phyloP scores from a whole-genome alignment of 2,113 vertebrate genomes.

The Spea bombifrons region DNA sequence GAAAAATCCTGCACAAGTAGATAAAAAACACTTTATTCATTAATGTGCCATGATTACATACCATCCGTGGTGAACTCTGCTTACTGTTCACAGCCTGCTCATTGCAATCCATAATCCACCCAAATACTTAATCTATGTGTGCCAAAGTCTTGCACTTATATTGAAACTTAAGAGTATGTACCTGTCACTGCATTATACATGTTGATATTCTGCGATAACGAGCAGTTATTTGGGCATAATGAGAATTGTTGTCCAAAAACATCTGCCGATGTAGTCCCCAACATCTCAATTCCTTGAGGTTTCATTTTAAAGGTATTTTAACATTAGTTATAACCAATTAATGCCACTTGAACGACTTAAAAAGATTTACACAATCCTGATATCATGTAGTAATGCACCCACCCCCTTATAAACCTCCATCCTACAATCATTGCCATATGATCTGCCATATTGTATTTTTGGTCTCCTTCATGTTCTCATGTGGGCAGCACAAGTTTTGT shows the following conservation, averaged over 20 bases:
- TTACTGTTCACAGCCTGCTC: slow-evolving; percentile 13
- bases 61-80: neutral
- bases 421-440: neutral
- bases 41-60: slow-evolving; percentile 14
- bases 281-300: too few species aligned
- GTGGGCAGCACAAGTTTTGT: slow-evolving; percentile 15
- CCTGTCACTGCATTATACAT: too few species aligned
- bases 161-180: neutral
- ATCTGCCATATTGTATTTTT: neutral
- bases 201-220: too few species aligned
- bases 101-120: slow-evolving; percentile 12
- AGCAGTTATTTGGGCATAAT: too few species aligned
- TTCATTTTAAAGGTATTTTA: too few species aligned
- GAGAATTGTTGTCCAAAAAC: too few species aligned
- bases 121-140: slow-evolving; percentile 23
- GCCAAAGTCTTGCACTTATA: slow-evolving; percentile 16
- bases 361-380: too few species aligned
- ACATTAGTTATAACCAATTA: too few species aligned
- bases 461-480: neutral
- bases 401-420: neutral
- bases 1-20: slow-evolving; percentile 46
- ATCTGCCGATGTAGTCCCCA: too few species aligned
- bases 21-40: slow-evolving; percentile 48
- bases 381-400: too few species aligned
- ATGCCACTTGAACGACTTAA: too few species aligned